Evolutionary conservation across 2,888 invertebrate species (phyloP).

Genomic region (Eurois occulta): DNA sequence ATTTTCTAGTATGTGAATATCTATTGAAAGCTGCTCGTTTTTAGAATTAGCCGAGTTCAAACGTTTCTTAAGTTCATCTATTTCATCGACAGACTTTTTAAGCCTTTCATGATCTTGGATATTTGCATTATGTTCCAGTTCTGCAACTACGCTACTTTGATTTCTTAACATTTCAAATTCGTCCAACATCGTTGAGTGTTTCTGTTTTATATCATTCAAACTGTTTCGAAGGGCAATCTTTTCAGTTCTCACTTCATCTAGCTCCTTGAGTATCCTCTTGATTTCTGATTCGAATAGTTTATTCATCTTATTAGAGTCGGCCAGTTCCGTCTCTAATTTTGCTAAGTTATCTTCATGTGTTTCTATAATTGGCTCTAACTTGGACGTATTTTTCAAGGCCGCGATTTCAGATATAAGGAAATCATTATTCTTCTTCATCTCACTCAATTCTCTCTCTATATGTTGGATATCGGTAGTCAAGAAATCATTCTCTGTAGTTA

Average conservation of each 20-base stretch:
- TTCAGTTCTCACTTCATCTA: conserved; percentile 84
- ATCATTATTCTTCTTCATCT: conserved; percentile 93
- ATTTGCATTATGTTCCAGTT: conserved; percentile 84
- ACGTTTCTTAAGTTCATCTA: conserved; percentile 85
- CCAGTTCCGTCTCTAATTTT: conserved; percentile 92
- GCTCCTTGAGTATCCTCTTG: conserved; percentile 89
- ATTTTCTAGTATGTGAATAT: conserved; percentile 88
- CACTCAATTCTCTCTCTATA: conserved; percentile 91
- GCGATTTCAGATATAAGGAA: conserved; percentile 92
- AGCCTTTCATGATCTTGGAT: conserved; percentile 75
- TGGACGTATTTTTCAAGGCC: conserved; percentile 91
- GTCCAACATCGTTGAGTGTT: conserved; percentile 88
- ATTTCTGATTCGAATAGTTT: conserved; percentile 91
- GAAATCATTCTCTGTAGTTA: conserved; percentile 88
- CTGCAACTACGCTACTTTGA: conserved; percentile 86
- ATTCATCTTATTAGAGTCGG: conserved; percentile 91
- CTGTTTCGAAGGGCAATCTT: conserved; percentile 88
- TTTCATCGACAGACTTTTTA: conserved; percentile 80
- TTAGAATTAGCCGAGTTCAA: conserved; percentile 81
- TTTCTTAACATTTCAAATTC: conserved; percentile 84
- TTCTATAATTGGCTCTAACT: conserved; percentile 93
- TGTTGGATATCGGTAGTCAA: conserved; percentile 86
- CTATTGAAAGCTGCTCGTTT: conserved; percentile 88
- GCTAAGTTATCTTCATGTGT: conserved; percentile 93
- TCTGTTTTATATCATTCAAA: conserved; percentile 88